phyloP scores from a whole-genome alignment of 2,888 invertebrate genomes.

The Onthophagus sagittarius region DNA sequence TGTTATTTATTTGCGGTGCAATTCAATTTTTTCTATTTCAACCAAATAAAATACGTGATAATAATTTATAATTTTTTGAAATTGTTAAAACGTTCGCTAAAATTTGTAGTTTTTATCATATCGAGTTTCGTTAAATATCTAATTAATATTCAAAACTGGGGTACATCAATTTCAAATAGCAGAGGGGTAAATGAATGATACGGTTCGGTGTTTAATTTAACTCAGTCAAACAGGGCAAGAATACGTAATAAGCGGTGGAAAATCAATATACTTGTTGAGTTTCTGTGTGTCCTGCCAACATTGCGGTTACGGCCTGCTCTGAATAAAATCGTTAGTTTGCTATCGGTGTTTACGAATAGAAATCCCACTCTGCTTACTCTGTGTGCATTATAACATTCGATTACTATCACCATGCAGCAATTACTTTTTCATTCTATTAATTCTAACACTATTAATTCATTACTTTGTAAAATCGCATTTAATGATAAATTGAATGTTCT shows the following conservation, averaged over 20 bases:
- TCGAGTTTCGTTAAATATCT: not conserved
- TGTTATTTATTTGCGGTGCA: too few species aligned
- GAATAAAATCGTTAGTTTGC: not conserved
- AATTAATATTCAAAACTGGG: not conserved
- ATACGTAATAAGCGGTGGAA: conserved; percentile 8
- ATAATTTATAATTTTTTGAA: too few species aligned
- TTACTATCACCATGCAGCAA: not conserved
- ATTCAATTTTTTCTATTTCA: too few species aligned
- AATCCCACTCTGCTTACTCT: not conserved
- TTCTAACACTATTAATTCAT: not conserved
- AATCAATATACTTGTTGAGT: conserved; percentile 13
- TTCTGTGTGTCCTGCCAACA: conserved; percentile 2
- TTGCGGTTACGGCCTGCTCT: not conserved
- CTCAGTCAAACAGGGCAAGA: not conserved
- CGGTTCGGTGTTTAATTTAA: not conserved
- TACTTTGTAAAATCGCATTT: not conserved
- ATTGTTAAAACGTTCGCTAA: too few species aligned
- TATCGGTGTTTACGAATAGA: not conserved
- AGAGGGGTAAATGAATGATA: not conserved
- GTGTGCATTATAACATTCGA: too few species aligned
- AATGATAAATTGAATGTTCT: not conserved
- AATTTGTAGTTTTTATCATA: too few species aligned
- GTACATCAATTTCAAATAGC: not conserved
- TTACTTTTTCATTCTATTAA: not conserved
- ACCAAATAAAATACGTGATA: too few species aligned